Evolutionary conservation across 2,888 invertebrate genomes (phyloP).

Genomic region (Microctonus brassicae): DNA sequence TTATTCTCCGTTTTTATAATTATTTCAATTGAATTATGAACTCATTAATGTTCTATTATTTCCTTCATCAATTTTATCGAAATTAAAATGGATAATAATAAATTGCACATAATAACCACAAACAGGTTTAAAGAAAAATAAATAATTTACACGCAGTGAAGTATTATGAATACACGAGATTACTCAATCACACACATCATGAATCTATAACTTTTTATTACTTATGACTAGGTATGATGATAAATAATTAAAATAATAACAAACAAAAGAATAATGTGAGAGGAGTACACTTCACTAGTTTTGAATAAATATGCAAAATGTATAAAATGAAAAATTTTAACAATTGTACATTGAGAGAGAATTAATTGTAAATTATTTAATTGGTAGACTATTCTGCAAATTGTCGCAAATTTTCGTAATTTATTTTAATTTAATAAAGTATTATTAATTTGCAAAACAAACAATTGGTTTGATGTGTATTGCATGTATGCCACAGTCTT

Average conservation of each 20-base stretch:
- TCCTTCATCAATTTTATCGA: background rate
- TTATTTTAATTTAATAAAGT: constrained; percentile 38
- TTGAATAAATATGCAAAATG: background rate
- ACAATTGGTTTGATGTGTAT: background rate
- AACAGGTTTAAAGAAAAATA: background rate
- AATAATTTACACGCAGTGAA: constrained; percentile 38
- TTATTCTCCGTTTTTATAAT: background rate
- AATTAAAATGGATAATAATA: background rate
- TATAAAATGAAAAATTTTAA: background rate
- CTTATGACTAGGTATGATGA: background rate
- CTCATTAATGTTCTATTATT: background rate
- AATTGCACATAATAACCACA: background rate
- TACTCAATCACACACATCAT: background rate
- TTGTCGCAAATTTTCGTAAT: constrained; percentile 50
- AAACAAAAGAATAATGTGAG: background rate
- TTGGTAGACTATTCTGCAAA: constrained; percentile 60
- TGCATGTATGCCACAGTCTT: background rate
- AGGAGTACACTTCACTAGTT: background rate
- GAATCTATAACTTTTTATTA: constrained; percentile 1
- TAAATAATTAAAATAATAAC: background rate
- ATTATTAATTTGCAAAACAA: background rate
- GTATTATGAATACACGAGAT: background rate
- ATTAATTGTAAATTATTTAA: background rate
- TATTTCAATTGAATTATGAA: background rate
- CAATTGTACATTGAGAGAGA: constrained; percentile 42